These are phyloP conservation scores for Rhizoglyphus robini DNA, from an alignment of 1,140 invertebrate genomes.

Conservation along the genomic window DNA sequence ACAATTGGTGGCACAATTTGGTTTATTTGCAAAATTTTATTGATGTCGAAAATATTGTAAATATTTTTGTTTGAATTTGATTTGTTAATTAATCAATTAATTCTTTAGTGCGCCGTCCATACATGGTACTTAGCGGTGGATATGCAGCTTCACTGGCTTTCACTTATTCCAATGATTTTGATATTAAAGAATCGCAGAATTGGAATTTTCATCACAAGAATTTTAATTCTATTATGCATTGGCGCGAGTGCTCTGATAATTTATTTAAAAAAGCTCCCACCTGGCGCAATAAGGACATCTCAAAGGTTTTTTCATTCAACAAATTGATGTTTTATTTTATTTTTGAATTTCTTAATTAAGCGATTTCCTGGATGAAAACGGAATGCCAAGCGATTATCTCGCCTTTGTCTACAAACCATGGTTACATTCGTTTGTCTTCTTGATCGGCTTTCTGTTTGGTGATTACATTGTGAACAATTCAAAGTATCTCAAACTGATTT, in stretches of 20 bases:
- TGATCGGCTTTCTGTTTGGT: background rate
- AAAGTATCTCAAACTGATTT: no score
- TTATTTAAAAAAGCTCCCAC: background rate
- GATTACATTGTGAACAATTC: background rate
- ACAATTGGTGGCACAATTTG: background rate
- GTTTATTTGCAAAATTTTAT: background rate
- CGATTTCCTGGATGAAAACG: background rate
- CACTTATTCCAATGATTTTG: background rate
- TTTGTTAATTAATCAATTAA: no score
- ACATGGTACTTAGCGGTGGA: slow-evolving; percentile 7
- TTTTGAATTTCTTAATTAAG: background rate
- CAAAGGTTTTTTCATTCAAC: background rate
- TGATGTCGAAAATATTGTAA: slow-evolving; percentile 29
- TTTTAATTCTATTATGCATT: background rate
- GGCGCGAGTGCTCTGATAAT: background rate
- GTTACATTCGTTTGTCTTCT: background rate
- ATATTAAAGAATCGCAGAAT: background rate
- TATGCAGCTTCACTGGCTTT: background rate
- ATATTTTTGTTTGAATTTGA: no score
- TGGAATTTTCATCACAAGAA: background rate
- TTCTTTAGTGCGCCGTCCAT: slow-evolving; percentile 12
- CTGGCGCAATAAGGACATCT: background rate
- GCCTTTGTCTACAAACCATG: background rate
- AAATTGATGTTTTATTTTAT: no score
- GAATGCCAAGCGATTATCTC: background rate